A percentile compares a stretch with the other conserved stretches of the same genome.
Evolutionary conservation across 2,797 vertebrate species (phyloP).

Genomic region (Enteromius radiatus): DNA sequence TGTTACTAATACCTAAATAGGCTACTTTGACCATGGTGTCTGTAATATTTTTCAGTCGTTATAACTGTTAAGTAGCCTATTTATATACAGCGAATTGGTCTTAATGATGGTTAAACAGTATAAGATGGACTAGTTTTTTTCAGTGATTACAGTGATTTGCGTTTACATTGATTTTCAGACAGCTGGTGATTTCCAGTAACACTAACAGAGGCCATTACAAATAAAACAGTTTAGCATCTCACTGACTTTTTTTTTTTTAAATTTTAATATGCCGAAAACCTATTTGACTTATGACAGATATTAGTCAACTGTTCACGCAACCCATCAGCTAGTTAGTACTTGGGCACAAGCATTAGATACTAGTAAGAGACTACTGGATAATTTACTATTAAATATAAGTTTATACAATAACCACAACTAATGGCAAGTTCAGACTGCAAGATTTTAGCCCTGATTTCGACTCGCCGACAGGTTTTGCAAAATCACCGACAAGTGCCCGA

Average conservation of each 20-base stretch:
- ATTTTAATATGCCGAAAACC: not conserved
- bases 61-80: not conserved
- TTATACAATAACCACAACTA: not conserved
- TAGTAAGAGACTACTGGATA: not conserved
- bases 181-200: not conserved
- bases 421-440: no score
- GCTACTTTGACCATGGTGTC: not conserved
- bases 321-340: not conserved
- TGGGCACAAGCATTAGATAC: not conserved
- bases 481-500: no score
- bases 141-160: no score
- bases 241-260: no score
- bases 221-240: not conserved
- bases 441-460: no score
- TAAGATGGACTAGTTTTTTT: rapidly evolving
- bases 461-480: no score
- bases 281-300: not conserved
- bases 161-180: not conserved
- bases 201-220: not conserved
- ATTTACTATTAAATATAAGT: not conserved
- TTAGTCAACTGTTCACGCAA: not conserved
- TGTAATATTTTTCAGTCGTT: not conserved
- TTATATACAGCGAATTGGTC: not conserved
- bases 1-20: not conserved
- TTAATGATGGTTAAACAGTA: not conserved